phyloP scores from a whole-genome alignment of 2,888 invertebrate genomes.

The Ophion obscuratus region DNA sequence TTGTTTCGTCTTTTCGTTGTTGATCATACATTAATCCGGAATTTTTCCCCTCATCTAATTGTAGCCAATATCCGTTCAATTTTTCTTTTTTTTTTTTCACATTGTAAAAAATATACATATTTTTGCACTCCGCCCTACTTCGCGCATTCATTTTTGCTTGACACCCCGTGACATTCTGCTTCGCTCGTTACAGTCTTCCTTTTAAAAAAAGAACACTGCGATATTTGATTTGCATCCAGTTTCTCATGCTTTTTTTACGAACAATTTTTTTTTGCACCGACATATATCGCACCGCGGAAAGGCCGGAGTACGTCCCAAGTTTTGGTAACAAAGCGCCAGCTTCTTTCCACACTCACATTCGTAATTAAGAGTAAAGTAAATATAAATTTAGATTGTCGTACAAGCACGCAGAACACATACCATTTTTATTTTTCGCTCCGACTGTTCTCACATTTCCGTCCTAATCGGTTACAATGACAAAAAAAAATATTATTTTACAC shows the following conservation, averaged over 20 bases:
- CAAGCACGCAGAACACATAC: conserved; percentile 59
- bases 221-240: conserved; percentile 21
- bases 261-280: conserved; percentile 40
- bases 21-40: conserved; percentile 40
- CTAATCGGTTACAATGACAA: background rate
- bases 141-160: conserved; percentile 56
- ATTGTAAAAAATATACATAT: conserved; percentile 5
- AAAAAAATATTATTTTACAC: conserved; percentile 3
- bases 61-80: background rate
- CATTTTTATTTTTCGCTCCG: conserved; percentile 46
- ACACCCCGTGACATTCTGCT: conserved; percentile 66
- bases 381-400: conserved; percentile 34
- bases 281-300: conserved; percentile 54
- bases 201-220: conserved; percentile 9
- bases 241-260: conserved; percentile 3
- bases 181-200: conserved; percentile 51
- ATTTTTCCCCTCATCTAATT: background rate
- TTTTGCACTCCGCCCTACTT: background rate
- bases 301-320: conserved; percentile 25
- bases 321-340: conserved; percentile 52
- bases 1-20: conserved; percentile 55
- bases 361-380: conserved; percentile 10
- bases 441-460: conserved; percentile 13
- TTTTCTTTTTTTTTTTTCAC: background rate
- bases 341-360: conserved; percentile 48